phyloP scores from a whole-genome alignment of 2,113 vertebrate species.

The Entomyzon cyanotis region DNA sequence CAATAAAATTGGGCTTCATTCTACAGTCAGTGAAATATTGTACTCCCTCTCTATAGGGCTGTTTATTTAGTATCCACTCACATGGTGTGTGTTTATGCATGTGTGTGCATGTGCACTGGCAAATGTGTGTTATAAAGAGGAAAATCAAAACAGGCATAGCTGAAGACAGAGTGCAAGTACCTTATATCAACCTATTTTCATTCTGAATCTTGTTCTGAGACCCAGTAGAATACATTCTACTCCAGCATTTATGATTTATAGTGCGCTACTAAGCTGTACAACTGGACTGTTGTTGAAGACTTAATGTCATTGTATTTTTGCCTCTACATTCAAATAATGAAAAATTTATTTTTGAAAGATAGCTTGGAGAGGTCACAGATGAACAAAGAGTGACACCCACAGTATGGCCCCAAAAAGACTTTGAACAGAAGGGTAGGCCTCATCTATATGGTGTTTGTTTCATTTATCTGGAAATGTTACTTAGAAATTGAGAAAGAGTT shows the following conservation, averaged over 20 bases:
- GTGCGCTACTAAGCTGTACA: background rate
- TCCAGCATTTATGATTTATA: background rate
- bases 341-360: background rate
- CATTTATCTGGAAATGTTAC: background rate
- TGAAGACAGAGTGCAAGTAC: background rate
- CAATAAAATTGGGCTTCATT: constrained; percentile 36
- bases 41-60: background rate
- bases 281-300: background rate
- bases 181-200: background rate
- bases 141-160: background rate
- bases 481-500: background rate
- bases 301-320: background rate
- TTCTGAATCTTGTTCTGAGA: background rate
- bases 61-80: background rate
- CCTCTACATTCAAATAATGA: background rate
- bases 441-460: background rate
- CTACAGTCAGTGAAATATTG: constrained; percentile 37
- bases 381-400: background rate
- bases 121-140: background rate
- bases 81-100: background rate
- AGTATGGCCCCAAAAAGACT: background rate
- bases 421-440: background rate
- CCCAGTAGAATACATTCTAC: background rate
- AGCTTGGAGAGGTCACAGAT: background rate
- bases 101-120: background rate